Evolutionary conservation across 2,113 vertebrate genomes (phyloP), one percentile per base, ranked within the genome.

Genomic region (Galeopterus variegatus): DNA sequence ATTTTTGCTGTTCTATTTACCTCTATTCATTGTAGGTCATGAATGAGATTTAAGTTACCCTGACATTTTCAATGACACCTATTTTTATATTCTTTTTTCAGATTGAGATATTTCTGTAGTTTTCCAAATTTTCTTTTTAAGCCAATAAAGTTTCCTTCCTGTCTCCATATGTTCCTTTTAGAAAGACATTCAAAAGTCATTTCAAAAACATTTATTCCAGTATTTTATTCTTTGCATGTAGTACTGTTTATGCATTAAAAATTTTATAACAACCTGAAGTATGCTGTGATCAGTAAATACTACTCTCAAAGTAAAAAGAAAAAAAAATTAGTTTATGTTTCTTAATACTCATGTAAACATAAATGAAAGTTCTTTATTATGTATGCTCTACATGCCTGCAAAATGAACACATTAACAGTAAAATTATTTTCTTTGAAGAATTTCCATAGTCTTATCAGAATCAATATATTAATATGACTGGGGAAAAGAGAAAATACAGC

Each of bases 81-180:
- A 88, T 50, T 93, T 98, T 96, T 84, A 54, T 65, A 79, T 87
- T 26, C 6, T 33, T 94, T 94, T 89, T 72, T 48, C 50, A 94
- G 17, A 67, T 69, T 92, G 65, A 95, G 14, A 90, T 90, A 14
- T 92, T 95, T 87, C 60, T 72, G 1, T 93, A 90, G 28, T 72
- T 82, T 92, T 92, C 62, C 24, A 87, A 45, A n/a, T 60, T 84
- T 88, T 67, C 36, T 50, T 93, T 80, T 84, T 85, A 94, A 69
- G 24, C 52, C 67, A 79, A 73, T 81, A 33, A 72, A 18, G 0
- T 85, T 88, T 1, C 18, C 36, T 96, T 88, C 13, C 9, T 11
- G 62, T 96, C 41, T 92, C 26, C 54, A 69, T 88, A 94, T 75
- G 15, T 90, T 94, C 41, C 54, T 36, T 60, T 93, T 90, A 77